Base-by-base conservation (phyloP, 2,888 invertebrate species). In the Leucophora obtusa region DNA sequence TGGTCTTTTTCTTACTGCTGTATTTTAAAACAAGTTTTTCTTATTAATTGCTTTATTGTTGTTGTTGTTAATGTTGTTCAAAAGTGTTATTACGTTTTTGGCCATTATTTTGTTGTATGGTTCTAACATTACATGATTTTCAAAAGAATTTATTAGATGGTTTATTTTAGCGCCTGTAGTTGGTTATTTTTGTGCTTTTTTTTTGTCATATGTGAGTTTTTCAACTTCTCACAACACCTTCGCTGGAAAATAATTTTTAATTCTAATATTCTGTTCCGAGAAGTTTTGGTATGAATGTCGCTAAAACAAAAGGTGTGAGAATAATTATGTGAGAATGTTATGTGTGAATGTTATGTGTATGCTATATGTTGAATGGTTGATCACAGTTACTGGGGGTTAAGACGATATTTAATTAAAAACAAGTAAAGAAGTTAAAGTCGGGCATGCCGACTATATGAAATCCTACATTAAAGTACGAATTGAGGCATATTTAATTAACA, bases 201-300 rank as follows among this genome's bases (percentile, higher is more conserved):
- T 11, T 63, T 17, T 35, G 7, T 72, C 35, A 47, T 58, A 38
- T 35, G 14, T 14, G 24, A 24, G 54, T 50, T 11, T 51, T 28
- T 60, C 62, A 76, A 76, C 53, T 76, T 81, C 80, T 73, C 80
- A 81, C 65, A 76, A 76, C 80, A 72, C 80, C 80, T 80, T 81
- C 73, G 33, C 15, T 35, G 75, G 59, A 69, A 80, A 80, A 76
- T 53, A 51, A 51, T 66, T 70, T 47, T 35, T 18, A 43, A 43
- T 43, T 53, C n/a, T n/a, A n/a, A 9, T 65, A 51, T 63, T 69
- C 43, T 59, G 14, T 81, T 81, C 76, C 38, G 11, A 66, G 80
- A 81, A 81, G 56, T 15, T 38, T 54, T 60, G n/a, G 28, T 73
- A 50, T 35, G 14, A 4, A 4, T 68, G 56, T 56, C 43, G 33